Base-by-base conservation (phyloP, 2,888 invertebrate genomes). In the Scaptomyza caliginosa region DNA sequence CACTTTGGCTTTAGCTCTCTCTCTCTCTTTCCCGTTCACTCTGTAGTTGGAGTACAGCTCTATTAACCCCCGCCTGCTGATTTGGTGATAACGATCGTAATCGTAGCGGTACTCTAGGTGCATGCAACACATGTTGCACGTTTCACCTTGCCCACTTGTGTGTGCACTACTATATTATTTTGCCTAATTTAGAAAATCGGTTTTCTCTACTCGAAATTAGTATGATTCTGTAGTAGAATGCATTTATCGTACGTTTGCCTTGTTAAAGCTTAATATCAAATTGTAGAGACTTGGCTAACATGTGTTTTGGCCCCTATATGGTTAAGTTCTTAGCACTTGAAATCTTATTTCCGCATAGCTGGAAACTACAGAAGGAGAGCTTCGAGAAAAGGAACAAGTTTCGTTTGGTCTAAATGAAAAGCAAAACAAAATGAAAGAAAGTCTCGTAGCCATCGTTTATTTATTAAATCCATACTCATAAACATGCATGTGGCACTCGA, bases 21-120 rank as follows among this genome's bases (percentile, higher is more conserved):
- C 50, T 42, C 30, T 23, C 16, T 40, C 50, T 43, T 46, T 45
- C 36, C 19, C 17, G n/a, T 13, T 30, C 3, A 39, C 40, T 69
- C 68, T 51, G 63, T 68, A 26, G 32, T 16, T 45, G 11, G n/a
- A 28, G 56, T 82, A 89, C 88, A 89, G 88, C 90, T 89, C 88
- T 89, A 90, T 90, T 90, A 90, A 88, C 88, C 90, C 64, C 66
- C 56, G 55, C 77, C 43, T 28, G 74, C 90, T 90, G 90, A 90
- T 90, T 88, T 90, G 86, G 90, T 90, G 90, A 90, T 90, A 90
- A 90, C 91, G 89, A 90, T 90, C 90, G 82, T 82, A 89, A 79
- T 75, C 70, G 69, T 86, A 86, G 84, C 86, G 86, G 81, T 77
- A 77, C 72, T 71, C 58, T 67, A 67, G 67, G 84, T 71, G 72